A percentile compares a stretch with the other conserved stretches of the same genome.
These are phyloP conservation scores for Isichthys henryi DNA, from an alignment of 2,113 vertebrate genomes.

Conservation along the genomic window DNA sequence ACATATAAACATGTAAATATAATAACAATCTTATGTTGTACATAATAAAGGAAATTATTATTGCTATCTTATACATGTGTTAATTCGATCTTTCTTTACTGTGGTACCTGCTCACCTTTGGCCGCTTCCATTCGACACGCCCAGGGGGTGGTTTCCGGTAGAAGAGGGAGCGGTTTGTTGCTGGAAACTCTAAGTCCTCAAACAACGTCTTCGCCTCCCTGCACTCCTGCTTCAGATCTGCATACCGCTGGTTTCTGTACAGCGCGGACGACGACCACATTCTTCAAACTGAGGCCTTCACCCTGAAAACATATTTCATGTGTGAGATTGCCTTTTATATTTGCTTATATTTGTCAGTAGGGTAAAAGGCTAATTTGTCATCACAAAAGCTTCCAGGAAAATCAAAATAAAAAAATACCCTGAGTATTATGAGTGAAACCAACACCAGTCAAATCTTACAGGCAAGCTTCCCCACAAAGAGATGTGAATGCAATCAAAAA, in stretches of 20 bases:
- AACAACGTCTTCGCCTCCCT: slow-evolving; percentile 66
- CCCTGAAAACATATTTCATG: slow-evolving; percentile 29
- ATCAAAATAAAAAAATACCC: background rate
- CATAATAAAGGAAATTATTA: background rate
- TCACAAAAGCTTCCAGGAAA: background rate
- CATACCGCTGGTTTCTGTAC: slow-evolving; percentile 75
- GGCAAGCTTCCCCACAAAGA: background rate
- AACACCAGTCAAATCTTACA: background rate
- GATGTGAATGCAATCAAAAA: background rate
- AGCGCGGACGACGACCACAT: slow-evolving; percentile 63
- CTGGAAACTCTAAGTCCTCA: slow-evolving; percentile 79
- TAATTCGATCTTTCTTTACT: background rate
- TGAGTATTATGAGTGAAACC: background rate
- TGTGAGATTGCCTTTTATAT: background rate
- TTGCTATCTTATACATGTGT: background rate
- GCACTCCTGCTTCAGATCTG: slow-evolving; percentile 67
- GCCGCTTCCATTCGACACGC: slow-evolving; percentile 80
- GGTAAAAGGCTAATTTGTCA: background rate
- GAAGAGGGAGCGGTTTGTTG: slow-evolving; percentile 70
- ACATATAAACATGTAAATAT: background rate
- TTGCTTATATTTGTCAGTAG: background rate
- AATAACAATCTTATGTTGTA: background rate
- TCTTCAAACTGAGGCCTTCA: slow-evolving; percentile 29
- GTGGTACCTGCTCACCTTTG: slow-evolving; percentile 62
- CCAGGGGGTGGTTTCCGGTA: slow-evolving; percentile 59